Conservation (phyloP, 2,113 vertebrate species). For the Lynx canadensis region DNA sequence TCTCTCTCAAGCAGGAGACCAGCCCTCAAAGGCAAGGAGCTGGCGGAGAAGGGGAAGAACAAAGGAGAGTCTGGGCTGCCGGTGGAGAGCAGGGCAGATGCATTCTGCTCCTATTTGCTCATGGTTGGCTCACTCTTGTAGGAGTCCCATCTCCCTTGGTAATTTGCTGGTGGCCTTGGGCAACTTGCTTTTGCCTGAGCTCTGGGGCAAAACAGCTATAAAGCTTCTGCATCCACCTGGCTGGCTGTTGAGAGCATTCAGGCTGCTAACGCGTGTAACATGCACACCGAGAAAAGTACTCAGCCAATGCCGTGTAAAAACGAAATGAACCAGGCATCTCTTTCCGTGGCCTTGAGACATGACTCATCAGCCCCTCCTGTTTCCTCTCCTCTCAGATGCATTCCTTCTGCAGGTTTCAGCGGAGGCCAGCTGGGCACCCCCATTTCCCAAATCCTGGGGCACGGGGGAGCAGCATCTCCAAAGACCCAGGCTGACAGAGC, state of each 20-base stretch:
- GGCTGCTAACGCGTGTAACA: accelerated
- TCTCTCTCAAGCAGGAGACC: neutral
- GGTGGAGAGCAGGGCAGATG: neutral
- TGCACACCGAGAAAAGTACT: neutral
- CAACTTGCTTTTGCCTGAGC: neutral
- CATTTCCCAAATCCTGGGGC: accelerated
- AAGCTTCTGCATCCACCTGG: neutral
- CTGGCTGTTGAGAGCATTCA: neutral
- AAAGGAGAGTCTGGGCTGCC: neutral
- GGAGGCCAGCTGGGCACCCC: neutral
- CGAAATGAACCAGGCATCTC: too few relatives aligned
- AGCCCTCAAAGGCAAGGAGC: neutral
- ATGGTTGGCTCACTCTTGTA: neutral
- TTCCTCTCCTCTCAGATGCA: neutral
- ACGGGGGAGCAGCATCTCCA: too few relatives aligned
- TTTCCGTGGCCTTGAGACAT: neutral
- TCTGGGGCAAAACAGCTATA: neutral
- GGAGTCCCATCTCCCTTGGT: neutral
- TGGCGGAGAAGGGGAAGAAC: neutral
- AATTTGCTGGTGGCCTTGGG: neutral
- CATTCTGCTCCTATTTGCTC: neutral
- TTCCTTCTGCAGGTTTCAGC: neutral
- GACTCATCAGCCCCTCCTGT: neutral
- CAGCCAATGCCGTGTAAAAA: neutral
- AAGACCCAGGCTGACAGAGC: neutral